Evolutionary conservation across 2,888 invertebrate species (phyloP).

Genomic region (Ommatoiulus sabulosus): DNA sequence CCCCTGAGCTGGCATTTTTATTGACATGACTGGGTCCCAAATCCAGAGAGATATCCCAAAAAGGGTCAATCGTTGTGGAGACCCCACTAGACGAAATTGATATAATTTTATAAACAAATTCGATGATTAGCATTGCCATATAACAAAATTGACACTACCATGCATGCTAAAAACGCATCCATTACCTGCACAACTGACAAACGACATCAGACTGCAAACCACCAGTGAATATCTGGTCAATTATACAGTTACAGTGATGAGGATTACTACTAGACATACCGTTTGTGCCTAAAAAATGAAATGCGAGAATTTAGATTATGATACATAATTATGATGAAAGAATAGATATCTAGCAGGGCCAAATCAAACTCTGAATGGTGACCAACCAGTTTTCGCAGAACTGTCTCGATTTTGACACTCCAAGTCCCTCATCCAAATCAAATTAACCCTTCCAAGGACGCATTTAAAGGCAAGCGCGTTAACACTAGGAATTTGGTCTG

Average conservation of each 20-base stretch:
- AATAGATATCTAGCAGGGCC: too few species aligned
- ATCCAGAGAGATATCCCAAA: slow-evolving; percentile 97
- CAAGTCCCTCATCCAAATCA: too few species aligned
- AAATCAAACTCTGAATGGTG: too few species aligned
- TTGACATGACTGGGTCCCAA: slow-evolving; percentile 72
- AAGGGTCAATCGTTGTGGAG: slow-evolving; percentile 97
- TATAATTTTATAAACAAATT: background rate
- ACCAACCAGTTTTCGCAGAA: too few species aligned
- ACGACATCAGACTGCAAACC: slow-evolving; percentile 96
- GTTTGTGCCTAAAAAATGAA: slow-evolving; percentile 64
- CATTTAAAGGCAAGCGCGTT: too few species aligned
- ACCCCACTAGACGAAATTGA: slow-evolving; percentile 76
- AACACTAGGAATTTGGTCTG: too few species aligned
- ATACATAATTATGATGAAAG: too few species aligned
- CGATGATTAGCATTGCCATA: too few species aligned
- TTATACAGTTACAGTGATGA: slow-evolving; percentile 88
- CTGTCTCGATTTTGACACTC: too few species aligned
- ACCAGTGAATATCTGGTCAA: slow-evolving; percentile 97
- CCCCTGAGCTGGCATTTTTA: slow-evolving; percentile 59
- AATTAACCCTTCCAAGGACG: too few species aligned
- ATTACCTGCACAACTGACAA: slow-evolving; percentile 90
- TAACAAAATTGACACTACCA: too few species aligned
- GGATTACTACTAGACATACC: slow-evolving; percentile 66
- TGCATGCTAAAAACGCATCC: slow-evolving; percentile 60
- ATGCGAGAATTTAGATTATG: background rate